Evolutionary conservation across 2,113 vertebrate genomes (phyloP).

Genomic region (Taxidea taxus): DNA sequence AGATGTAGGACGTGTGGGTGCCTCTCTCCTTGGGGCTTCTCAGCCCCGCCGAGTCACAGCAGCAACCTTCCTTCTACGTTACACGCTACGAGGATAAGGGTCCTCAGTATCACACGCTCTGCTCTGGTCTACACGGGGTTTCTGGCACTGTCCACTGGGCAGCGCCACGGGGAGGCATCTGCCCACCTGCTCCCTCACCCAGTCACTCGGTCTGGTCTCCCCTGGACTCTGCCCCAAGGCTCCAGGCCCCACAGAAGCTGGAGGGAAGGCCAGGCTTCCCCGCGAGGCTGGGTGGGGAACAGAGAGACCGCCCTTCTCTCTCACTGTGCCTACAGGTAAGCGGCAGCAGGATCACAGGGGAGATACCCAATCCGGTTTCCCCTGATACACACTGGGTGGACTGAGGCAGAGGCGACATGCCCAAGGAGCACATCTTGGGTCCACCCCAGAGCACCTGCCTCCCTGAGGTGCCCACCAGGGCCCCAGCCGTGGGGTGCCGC

Average conservation of each 20-base stretch:
- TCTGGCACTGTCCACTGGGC: fast-evolving
- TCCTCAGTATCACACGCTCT: background rate
- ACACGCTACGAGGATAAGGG: fast-evolving
- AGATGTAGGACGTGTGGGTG: fast-evolving
- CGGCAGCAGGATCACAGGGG: background rate
- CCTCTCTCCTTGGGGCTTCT: background rate
- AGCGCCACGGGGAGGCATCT: background rate
- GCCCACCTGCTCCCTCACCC: fast-evolving
- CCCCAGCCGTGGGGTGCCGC: background rate
- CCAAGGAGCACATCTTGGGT: background rate
- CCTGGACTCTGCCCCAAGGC: background rate
- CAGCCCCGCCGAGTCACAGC: background rate
- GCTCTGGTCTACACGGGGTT: background rate
- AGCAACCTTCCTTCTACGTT: background rate
- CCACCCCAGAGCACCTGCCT: background rate
- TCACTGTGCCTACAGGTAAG: background rate
- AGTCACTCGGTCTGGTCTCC: background rate
- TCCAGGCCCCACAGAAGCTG: background rate
- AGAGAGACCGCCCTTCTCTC: background rate
- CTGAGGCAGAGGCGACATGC: background rate
- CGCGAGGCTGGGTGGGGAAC: background rate
- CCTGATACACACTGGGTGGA: background rate
- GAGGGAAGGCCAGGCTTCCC: background rate
- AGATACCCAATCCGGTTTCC: background rate
- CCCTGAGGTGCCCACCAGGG: background rate